Percentiles rank a stretch among this genome's conserved stretches.
Evolutionary conservation across 2,888 invertebrate genomes (phyloP).

Genomic region (Autographa pulchrina): DNA sequence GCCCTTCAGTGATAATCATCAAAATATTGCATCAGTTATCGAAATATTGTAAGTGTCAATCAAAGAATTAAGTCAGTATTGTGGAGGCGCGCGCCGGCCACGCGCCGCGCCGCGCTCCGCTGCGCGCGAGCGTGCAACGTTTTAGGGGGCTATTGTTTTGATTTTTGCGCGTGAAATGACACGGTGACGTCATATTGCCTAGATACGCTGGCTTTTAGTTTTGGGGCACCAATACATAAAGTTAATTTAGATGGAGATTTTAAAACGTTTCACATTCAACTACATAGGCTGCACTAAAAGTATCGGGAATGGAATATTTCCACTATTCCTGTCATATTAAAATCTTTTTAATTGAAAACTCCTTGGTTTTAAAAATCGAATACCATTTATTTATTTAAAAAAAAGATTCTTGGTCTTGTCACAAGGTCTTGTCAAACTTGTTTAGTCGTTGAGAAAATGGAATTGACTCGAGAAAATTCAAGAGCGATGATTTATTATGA

Average conservation of each 20-base stretch:
- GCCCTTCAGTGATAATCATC: slow-evolving; percentile 85
- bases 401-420: too few species aligned
- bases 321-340: too few species aligned
- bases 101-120: slow-evolving; percentile 67
- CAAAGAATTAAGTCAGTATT: slow-evolving; percentile 88
- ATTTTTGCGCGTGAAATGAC: slow-evolving; percentile 79
- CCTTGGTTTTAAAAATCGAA: too few species aligned
- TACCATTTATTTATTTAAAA: too few species aligned
- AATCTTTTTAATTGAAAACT: too few species aligned
- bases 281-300: too few species aligned
- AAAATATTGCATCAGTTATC: slow-evolving; percentile 90
- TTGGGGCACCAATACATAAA: slow-evolving; percentile 10
- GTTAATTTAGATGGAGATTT: neutral
- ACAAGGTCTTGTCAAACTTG: too few species aligned
- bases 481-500: too few species aligned
- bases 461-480: too few species aligned
- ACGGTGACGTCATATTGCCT: slow-evolving; percentile 68
- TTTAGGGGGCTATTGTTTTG: slow-evolving; percentile 83
- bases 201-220: slow-evolving; percentile 36
- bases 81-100: slow-evolving; percentile 78
- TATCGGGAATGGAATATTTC: too few species aligned
- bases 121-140: slow-evolving; percentile 77
- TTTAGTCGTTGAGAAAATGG: too few species aligned
- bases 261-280: neutral
- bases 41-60: slow-evolving; percentile 90